Percentiles rank a stretch among this genome's conserved stretches.
Conservation (phyloP, 2,113 vertebrate species). For the Phaethon lepturus region DNA sequence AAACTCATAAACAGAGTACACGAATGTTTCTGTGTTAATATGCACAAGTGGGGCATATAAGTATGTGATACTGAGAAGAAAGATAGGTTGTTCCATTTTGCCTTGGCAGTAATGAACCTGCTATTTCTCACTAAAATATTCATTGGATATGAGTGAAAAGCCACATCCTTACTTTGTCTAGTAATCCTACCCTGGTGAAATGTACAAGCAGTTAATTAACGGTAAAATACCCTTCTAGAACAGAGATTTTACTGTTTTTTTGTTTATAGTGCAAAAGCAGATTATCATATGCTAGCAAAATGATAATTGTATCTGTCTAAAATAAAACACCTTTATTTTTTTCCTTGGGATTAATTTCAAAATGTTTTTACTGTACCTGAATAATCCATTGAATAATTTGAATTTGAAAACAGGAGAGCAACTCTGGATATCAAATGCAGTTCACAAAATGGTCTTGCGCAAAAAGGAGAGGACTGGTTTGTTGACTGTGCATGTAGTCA, state of each 20-base stretch:
- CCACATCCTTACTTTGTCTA: neutral
- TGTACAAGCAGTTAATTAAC: neutral
- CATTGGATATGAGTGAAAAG: neutral
- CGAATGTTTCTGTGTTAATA: neutral
- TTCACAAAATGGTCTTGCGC: neutral
- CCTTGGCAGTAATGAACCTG: neutral
- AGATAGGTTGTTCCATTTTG: neutral
- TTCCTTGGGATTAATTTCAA: neutral
- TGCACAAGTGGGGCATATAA: neutral
- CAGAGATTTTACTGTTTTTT: neutral
- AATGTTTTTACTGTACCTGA: neutral
- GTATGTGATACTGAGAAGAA: neutral
- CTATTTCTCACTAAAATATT: neutral
- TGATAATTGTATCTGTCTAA: neutral
- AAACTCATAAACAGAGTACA: neutral
- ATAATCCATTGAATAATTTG: neutral
- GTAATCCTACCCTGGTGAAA: neutral
- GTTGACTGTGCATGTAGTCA: neutral
- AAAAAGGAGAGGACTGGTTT: neutral
- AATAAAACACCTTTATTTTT: neutral
- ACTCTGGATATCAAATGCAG: neutral
- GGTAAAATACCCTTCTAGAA: neutral
- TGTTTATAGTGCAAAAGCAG: neutral
- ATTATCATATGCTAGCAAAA: neutral
- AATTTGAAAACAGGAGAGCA: neutral